Percentiles rank a stretch among this genome's conserved stretches.
These are phyloP conservation scores for Ophiothrix spiculata DNA, from an alignment of 35 echinoderm and acorn worm species.

Conservation along the genomic window DNA sequence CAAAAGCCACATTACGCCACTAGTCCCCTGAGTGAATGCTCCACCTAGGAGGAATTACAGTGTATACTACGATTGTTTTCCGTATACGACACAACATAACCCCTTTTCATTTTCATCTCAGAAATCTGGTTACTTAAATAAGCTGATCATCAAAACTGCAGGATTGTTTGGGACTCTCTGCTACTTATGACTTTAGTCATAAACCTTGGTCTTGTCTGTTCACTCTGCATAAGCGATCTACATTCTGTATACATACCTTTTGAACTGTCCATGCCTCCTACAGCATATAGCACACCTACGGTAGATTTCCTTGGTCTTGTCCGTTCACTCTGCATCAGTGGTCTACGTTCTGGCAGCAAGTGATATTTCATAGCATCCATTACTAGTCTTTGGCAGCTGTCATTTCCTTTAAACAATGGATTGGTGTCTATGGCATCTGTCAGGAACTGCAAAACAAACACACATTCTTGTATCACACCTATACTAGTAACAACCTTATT, in stretches of 20 bases:
- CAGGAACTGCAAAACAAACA: conserved; percentile 83
- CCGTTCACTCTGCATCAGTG: conserved; percentile 74
- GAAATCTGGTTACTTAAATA: too few relatives aligned
- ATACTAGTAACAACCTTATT: too few relatives aligned
- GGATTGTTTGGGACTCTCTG: too few relatives aligned
- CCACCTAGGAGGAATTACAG: too few relatives aligned
- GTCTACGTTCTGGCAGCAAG: conserved; percentile 81
- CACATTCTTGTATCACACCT: too few relatives aligned
- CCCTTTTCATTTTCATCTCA: too few relatives aligned
- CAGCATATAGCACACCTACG: conserved; percentile 79
- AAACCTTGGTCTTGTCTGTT: conserved; percentile 76
- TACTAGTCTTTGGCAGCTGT: conserved; percentile 69
- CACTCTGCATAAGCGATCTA: conserved; percentile 75
- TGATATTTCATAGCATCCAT: conserved; percentile 99
- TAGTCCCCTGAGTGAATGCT: too few relatives aligned
- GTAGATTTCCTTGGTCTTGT: conserved; percentile 96
- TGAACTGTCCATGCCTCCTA: conserved; percentile 94
- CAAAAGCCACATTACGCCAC: too few relatives aligned
- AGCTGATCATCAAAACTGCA: too few relatives aligned
- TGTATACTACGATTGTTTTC: too few relatives aligned
- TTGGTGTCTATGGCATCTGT: conserved; percentile 84
- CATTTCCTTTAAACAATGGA: conserved; percentile 60
- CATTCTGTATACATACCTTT: conserved; percentile 72
- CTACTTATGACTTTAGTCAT: too few relatives aligned
- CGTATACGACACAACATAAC: too few relatives aligned